Evolutionary conservation across 2,888 invertebrate genomes (phyloP).

Genomic region (Neoitamus cyanurus): DNA sequence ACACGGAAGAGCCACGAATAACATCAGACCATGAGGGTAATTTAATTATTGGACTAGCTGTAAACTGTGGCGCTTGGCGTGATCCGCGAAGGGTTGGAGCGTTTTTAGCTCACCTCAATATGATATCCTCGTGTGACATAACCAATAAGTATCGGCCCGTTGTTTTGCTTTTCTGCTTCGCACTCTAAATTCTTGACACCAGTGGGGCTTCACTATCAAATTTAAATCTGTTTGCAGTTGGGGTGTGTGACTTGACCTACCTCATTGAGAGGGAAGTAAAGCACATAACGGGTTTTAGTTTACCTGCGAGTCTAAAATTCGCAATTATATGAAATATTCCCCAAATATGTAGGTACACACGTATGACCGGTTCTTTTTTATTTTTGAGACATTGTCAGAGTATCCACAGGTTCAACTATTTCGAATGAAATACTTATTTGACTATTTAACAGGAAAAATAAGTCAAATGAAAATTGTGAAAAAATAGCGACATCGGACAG

Average conservation of each 20-base stretch:
- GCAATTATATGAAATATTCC: neutral
- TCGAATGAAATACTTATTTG: no score
- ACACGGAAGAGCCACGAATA: neutral
- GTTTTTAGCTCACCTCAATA: neutral
- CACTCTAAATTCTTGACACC: neutral
- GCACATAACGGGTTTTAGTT: neutral
- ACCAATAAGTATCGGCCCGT: neutral
- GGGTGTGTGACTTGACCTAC: slow-evolving; percentile 17
- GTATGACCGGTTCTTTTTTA: no score
- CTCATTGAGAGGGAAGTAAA: neutral
- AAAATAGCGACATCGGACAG: no score
- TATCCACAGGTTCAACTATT: no score
- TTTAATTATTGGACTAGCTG: neutral
- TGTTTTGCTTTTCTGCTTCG: slow-evolving; percentile 7
- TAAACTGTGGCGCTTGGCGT: slow-evolving; percentile 7
- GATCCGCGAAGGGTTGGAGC: neutral
- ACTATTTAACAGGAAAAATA: no score
- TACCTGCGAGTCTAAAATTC: neutral
- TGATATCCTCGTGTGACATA: neutral
- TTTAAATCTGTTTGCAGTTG: slow-evolving; percentile 3
- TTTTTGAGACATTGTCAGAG: no score
- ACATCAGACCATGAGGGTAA: neutral
- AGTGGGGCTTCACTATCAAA: slow-evolving; percentile 4
- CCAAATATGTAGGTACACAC: neutral
- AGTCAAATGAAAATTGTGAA: no score